phyloP scores from a whole-genome alignment of 2,797 vertebrate species.

The Enteromius trimaculatus region DNA sequence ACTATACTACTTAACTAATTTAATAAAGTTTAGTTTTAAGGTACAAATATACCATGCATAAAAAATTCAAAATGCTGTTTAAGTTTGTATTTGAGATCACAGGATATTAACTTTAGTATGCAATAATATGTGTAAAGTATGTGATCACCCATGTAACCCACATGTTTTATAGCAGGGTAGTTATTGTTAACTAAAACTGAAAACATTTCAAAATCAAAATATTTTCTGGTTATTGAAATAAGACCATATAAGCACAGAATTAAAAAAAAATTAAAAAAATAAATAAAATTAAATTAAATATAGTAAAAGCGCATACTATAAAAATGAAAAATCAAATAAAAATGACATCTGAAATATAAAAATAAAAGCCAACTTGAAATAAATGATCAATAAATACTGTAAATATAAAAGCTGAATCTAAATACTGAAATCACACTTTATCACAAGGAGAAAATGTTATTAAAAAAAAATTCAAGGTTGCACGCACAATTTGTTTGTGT shows the following conservation, averaged over 20 bases:
- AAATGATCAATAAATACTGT: not conserved
- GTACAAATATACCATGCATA: too few species aligned
- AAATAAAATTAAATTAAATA: too few species aligned
- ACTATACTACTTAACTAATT: not conserved
- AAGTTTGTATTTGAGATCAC: not conserved
- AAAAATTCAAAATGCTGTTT: not conserved
- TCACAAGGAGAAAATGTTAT: not conserved
- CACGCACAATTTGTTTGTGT: too few species aligned
- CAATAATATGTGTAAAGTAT: not conserved
- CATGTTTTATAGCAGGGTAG: not conserved
- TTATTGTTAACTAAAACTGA: not conserved
- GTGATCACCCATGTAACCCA: not conserved
- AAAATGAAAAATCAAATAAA: not conserved
- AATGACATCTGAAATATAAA: not conserved
- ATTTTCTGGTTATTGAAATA: not conserved
- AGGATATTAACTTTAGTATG: not conserved
- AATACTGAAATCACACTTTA: not conserved
- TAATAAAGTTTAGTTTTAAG: not conserved
- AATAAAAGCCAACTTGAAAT: not conserved
- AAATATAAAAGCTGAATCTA: not conserved
- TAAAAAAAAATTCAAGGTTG: constrained; percentile 56
- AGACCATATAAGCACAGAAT: not conserved
- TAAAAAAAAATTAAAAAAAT: too few species aligned
- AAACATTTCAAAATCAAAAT: not conserved
- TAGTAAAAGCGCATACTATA: not conserved